phyloP scores from a whole-genome alignment of 2,113 vertebrate genomes.

The Rhinogobius similis region DNA sequence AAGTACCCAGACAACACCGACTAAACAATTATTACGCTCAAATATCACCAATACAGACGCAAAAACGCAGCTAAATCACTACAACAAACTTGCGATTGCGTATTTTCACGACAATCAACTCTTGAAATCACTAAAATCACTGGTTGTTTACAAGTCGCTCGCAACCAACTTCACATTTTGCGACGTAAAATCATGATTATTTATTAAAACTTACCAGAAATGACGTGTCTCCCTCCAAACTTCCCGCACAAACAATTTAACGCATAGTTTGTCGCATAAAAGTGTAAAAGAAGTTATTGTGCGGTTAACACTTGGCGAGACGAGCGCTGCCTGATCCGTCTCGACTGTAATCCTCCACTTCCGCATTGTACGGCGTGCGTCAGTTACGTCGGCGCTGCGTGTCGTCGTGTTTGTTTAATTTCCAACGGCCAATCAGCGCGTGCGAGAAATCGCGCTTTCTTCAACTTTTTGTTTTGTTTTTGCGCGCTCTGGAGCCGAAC shows the following conservation, averaged over 20 bases:
- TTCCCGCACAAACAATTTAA: background rate
- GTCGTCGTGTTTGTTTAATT: constrained; percentile 28
- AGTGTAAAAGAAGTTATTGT: background rate
- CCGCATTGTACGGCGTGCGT: constrained; percentile 23
- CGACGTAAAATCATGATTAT: background rate
- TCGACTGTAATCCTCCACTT: constrained; percentile 22
- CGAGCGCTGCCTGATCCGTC: background rate
- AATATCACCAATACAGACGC: no score
- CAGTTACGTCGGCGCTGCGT: background rate
- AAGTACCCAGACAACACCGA: no score
- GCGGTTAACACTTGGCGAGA: background rate
- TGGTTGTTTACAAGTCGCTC: background rate
- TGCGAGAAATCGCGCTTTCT: constrained; percentile 72
- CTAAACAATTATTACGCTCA: no score
- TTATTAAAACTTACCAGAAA: background rate
- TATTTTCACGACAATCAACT: no score
- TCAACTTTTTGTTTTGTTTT: constrained; percentile 65
- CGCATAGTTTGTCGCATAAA: background rate
- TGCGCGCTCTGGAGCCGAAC: background rate
- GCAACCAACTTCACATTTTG: background rate
- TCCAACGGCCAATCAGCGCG: constrained; percentile 48
- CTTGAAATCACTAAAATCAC: background rate
- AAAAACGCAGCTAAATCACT: no score
- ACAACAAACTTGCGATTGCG: no score
- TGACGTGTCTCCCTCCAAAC: background rate